Conservation (phyloP, 2,888 invertebrate species). For the Barypeithes pellucidus region DNA sequence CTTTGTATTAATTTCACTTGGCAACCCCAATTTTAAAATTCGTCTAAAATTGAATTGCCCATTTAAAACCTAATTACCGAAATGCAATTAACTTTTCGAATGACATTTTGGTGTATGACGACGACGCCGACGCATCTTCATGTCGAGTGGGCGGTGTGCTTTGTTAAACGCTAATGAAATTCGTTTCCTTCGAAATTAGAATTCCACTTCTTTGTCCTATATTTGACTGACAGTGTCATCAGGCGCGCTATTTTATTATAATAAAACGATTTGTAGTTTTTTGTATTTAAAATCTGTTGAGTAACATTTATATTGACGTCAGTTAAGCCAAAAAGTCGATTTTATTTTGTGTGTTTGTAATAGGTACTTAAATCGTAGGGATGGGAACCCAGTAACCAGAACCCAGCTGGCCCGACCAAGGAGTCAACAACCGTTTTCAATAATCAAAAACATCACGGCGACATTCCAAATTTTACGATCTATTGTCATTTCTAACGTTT, state of each 20-base stretch:
- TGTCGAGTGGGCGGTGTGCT: background rate
- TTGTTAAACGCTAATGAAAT: constrained; percentile 15
- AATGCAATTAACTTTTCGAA: constrained; percentile 13
- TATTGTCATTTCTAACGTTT: constrained; percentile 13
- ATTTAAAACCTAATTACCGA: constrained; percentile 7
- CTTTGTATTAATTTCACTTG: background rate
- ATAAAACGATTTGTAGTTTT: background rate
- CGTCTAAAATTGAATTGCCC: background rate
- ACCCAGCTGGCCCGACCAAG: background rate
- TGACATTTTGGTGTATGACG: constrained; percentile 9
- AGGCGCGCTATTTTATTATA: background rate
- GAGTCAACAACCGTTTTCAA: constrained; percentile 19
- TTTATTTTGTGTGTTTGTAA: too few species aligned
- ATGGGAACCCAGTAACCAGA: too few species aligned
- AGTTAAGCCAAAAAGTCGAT: too few species aligned
- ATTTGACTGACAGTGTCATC: constrained; percentile 4
- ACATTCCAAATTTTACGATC: constrained; percentile 24
- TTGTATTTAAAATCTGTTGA: background rate
- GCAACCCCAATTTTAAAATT: background rate
- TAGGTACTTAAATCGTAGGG: too few species aligned
- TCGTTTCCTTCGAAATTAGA: constrained; percentile 10
- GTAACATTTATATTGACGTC: too few species aligned
- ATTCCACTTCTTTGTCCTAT: background rate
- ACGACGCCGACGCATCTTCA: background rate
- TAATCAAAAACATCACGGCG: background rate